Conservation (phyloP, 1,140 invertebrate species). For the Ceratina japonica region DNA sequence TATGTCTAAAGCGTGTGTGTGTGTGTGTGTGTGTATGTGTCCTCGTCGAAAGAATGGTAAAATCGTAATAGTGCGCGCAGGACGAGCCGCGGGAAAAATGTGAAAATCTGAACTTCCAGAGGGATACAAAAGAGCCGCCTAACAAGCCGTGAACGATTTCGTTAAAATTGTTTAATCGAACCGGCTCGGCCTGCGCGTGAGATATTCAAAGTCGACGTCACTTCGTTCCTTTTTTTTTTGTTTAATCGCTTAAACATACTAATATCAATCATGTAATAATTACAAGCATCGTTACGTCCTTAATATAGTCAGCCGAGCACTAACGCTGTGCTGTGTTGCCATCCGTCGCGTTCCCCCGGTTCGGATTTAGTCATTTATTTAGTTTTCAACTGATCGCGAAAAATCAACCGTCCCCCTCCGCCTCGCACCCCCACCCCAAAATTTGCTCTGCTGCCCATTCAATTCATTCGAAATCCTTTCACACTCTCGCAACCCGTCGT, state of each 20-base stretch:
- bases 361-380: slow-evolving; percentile 45
- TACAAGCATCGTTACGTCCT: slow-evolving; percentile 79
- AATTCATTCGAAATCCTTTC: slow-evolving; percentile 13
- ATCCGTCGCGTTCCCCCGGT: neutral
- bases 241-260: slow-evolving; percentile 79
- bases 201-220: slow-evolving; percentile 76
- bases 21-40: no score
- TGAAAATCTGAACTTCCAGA: no score
- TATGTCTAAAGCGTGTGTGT: slow-evolving; percentile 56
- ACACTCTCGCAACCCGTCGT: neutral
- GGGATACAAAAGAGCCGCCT: no score
- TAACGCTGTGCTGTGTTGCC: slow-evolving; percentile 64
- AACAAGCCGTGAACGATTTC: no score
- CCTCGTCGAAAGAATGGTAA: slow-evolving; percentile 71
- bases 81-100: no score
- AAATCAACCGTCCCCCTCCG: slow-evolving; percentile 23
- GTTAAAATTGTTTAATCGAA: no score
- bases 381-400: slow-evolving; percentile 22
- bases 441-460: slow-evolving; percentile 9
- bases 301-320: slow-evolving; percentile 74
- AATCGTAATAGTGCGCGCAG: slow-evolving; percentile 70
- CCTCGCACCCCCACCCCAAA: neutral
- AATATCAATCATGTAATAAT: slow-evolving; percentile 79
- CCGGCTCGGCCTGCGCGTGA: no score
- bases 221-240: slow-evolving; percentile 37